These are phyloP conservation scores for Pelecanus crispus DNA, from an alignment of 2,113 vertebrate species.

Conservation along the genomic window DNA sequence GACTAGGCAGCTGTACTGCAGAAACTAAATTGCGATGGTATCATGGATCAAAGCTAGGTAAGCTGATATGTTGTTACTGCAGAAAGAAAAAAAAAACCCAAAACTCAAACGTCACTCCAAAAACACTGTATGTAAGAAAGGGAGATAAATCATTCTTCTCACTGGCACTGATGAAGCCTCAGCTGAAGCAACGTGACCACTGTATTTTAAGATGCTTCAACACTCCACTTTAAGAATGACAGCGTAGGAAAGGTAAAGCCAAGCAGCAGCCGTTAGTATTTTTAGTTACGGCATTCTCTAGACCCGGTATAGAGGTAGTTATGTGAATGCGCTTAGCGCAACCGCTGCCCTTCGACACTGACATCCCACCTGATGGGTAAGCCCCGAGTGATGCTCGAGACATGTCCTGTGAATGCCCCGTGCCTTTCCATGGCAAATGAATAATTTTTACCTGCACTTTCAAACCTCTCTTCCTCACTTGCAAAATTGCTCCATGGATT, in stretches of 20 bases:
- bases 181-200: not conserved
- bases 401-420: not conserved
- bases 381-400: not conserved
- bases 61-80: not conserved
- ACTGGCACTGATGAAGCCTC: not conserved
- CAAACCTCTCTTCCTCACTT: not conserved
- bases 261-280: not conserved
- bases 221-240: not conserved
- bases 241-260: not conserved
- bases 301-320: fast-evolving
- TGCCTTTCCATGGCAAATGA: not conserved
- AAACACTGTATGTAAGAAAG: not conserved
- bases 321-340: not conserved
- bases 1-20: slow-evolving; percentile 40
- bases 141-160: not conserved
- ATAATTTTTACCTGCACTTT: not conserved
- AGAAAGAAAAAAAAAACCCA: not conserved
- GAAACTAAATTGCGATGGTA: not conserved
- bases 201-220: not conserved
- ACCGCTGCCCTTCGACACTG: not conserved
- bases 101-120: not conserved
- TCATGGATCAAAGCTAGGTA: slow-evolving; percentile 17
- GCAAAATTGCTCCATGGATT: not conserved
- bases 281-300: not conserved
- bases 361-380: not conserved